phyloP scores from a whole-genome alignment of 2,113 vertebrate genomes.

The Saccopteryx leptura region DNA sequence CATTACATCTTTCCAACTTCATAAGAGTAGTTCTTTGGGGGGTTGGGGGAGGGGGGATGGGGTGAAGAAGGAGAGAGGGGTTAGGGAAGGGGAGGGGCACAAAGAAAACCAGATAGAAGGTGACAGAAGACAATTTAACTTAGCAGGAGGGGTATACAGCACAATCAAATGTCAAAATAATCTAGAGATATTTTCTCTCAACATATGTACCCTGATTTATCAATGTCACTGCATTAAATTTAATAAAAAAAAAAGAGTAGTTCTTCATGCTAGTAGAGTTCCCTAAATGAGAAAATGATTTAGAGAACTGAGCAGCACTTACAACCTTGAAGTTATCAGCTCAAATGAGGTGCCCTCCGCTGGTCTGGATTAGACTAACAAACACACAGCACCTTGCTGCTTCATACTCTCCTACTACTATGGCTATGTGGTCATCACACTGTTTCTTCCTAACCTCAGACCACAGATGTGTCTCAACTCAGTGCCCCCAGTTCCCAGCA shows the following conservation, averaged over 20 bases:
- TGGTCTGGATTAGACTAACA: not conserved
- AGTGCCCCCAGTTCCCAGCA: not conserved
- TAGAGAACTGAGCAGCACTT: not conserved
- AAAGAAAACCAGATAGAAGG: too few species aligned
- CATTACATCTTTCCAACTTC: not conserved
- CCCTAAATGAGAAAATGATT: not conserved
- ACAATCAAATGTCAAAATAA: too few species aligned
- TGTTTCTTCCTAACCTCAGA: not conserved
- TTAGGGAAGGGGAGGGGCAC: too few species aligned
- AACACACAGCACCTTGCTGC: not conserved
- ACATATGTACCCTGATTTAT: too few species aligned
- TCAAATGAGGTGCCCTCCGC: not conserved
- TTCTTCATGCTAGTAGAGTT: not conserved
- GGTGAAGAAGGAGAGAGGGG: too few species aligned
- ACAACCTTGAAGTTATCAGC: not conserved
- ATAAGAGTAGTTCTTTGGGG: not conserved
- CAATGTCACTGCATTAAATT: too few species aligned
- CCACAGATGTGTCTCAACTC: not conserved
- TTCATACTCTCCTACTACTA: rapidly evolving
- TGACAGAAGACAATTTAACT: too few species aligned
- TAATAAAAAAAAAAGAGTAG: too few species aligned
- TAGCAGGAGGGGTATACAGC: too few species aligned
- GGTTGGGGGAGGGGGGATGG: too few species aligned
- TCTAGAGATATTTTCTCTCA: too few species aligned
- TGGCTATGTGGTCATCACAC: not conserved